Base-by-base conservation (phyloP, 2,888 invertebrate genomes). In the Polydrusus tereticollis region DNA sequence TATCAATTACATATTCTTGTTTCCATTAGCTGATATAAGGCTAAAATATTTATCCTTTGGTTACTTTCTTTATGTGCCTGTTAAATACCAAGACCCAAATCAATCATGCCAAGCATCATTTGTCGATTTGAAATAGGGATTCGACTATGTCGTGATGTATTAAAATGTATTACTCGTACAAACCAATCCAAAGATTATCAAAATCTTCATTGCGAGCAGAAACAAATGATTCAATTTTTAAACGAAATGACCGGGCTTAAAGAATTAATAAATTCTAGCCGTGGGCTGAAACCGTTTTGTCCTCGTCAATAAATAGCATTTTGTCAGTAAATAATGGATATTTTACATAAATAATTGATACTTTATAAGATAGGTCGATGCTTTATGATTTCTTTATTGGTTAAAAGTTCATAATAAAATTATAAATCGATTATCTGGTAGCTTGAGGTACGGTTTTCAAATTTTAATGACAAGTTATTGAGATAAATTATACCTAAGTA, bases 261-360 rank as follows among this genome's bases (percentile, higher is more conserved):
- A 12, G 12, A 52, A 52, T 29, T 52, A 52, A 52, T 52, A 52
- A 29, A 20, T 29, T 16, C 21, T 52, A 52, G 52, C 52, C 52
- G n/a, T 8, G 7, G 52, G 52, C 26, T 52, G 10, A 29, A n/a
- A 52, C 16, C 8, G 26, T 29, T 26, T 52, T 62, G 33, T 62
- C 12, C 45, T 41, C 33, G 14, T 45, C 60, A 29, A 59, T 45
- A 62, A 62, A 62, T 62, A 41, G 43, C 41, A 59, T 59, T 41
- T 43, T 43, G 43, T 21, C 26, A 7, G 10, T 43, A 29, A 62
- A 62, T 62, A 45, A 62, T 62, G 18, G 47, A 45, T 45, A 62
- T 62, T 62, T 62, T 62, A 62, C 60, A 62, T 62, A 43, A 62
- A 45, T 62, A 62, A 62, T 62, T 43, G 60, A 21, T 62, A 45